Evolutionary conservation across 2,888 invertebrate genomes (phyloP).

Genomic region (Parelbella ahira): DNA sequence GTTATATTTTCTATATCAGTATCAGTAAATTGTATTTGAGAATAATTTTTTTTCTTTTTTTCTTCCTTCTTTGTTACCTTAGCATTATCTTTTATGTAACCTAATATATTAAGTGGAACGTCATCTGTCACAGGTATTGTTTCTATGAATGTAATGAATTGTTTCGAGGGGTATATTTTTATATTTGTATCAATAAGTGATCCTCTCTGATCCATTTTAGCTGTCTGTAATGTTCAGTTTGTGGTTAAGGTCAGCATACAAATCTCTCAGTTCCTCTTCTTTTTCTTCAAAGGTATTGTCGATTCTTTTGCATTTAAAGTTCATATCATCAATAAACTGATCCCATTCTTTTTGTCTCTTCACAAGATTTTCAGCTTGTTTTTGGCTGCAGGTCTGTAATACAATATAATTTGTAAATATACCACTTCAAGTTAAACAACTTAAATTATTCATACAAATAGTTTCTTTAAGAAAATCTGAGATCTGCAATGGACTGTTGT

Average conservation of each 20-base stretch:
- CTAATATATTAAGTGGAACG: constrained; percentile 76
- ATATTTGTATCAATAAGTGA: constrained; percentile 83
- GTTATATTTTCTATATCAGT: constrained; percentile 49
- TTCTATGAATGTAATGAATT: constrained; percentile 77
- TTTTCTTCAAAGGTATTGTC: constrained; percentile 89
- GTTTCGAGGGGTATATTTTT: constrained; percentile 82
- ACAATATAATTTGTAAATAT: no score
- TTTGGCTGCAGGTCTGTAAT: constrained; percentile 50
- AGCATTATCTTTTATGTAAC: constrained; percentile 41
- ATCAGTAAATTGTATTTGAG: constrained; percentile 39
- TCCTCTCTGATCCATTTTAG: constrained; percentile 76
- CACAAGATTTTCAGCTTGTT: constrained; percentile 47
- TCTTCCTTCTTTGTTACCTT: constrained; percentile 9
- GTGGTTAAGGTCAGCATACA: constrained; percentile 87
- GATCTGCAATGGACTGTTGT: no score
- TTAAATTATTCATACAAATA: no score
- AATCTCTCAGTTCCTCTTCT: constrained; percentile 86
- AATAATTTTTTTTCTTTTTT: neutral
- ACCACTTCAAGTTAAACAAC: no score
- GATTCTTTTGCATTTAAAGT: constrained; percentile 86
- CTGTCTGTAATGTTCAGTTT: constrained; percentile 83
- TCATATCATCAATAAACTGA: constrained; percentile 88
- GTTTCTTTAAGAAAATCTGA: no score
- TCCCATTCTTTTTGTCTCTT: constrained; percentile 83
- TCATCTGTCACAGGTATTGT: constrained; percentile 64